Conservation (phyloP, 1,140 invertebrate genomes). For the Triops cancriformis region DNA sequence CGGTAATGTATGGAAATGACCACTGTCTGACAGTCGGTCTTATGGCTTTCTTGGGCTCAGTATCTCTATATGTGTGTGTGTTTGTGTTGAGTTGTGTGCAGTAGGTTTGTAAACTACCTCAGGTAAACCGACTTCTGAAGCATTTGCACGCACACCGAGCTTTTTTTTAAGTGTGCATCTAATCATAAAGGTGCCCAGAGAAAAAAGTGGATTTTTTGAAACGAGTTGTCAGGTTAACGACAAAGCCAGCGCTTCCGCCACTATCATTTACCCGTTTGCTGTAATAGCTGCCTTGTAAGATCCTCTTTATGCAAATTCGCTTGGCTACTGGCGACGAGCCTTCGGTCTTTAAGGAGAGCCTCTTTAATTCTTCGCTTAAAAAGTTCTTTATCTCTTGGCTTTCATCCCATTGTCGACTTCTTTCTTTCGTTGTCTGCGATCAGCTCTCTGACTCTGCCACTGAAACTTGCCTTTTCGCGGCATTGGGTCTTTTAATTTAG, state of each 20-base stretch:
- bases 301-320: conserved; percentile 3
- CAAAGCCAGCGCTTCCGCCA: conserved; percentile 11
- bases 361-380: neutral
- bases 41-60: neutral
- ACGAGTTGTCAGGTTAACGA: neutral
- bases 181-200: neutral
- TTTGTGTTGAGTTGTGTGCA: too few relatives aligned
- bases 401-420: too few relatives aligned
- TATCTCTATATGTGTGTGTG: neutral
- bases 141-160: neutral
- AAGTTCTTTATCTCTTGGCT: neutral
- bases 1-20: neutral
- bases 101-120: neutral
- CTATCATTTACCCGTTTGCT: conserved; percentile 13
- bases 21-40: neutral
- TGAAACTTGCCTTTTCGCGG: too few relatives aligned
- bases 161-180: neutral
- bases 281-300: conserved; percentile 5
- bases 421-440: too few relatives aligned
- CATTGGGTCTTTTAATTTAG: too few relatives aligned
- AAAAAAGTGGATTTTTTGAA: neutral
- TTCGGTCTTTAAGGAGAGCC: too few relatives aligned
- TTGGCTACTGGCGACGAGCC: neutral
- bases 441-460: too few relatives aligned
- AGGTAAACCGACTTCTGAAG: neutral